Base-by-base conservation (phyloP, 2,797 vertebrate species). In the Pangasius mekongensis region DNA sequence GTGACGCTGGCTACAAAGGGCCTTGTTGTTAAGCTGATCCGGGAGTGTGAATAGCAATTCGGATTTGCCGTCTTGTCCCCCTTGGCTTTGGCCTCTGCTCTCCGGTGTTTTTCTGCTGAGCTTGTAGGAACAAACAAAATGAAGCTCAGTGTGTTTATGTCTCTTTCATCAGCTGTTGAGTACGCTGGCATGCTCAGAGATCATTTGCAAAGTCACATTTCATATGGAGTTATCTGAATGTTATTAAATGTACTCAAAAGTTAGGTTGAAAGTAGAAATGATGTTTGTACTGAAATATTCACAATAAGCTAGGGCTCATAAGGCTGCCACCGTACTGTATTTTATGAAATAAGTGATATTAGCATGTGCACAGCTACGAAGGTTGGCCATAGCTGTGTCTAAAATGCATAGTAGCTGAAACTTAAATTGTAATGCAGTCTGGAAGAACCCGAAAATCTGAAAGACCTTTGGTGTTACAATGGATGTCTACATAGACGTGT, bases 41-140 rank as follows among this genome's bases (percentile, higher is more conserved):
- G n/a, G 36, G 88, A 87, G 74, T 91, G 87, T 92, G 78, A 39
- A 90, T 89, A 90, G 87, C 56, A 58, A 73, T 90, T 90, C 67
- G 80, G 80, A 84, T 78, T 91, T 88, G 83, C 89, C 88, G 91
- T 78, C 88, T 89, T 87, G 83, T 90, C 24, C 64, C 54, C 71
- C 64, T 74, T 85, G 78, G 82, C 69, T 74, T 83, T 82, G 77
- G 62, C 80, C n/a, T 87, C 33, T 88, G 20, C 71, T 87, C 22
- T 77, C 64, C 43, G 27, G 43, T 39, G 39, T 69, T 88, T 69
- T 88, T 87, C 76, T 82, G 22, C 67, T 30, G 71, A 54, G 85
- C n/a, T 58, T 39, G 66, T n/a, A 24, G 73, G 89, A 87, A 89
- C 47, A 76, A 85, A 83, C 33, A 56, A 77, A 87, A 62, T 18